Evolutionary conservation across 2,888 invertebrate species (phyloP), one percentile per base, ranked within the genome.

Genomic region (Hyalella azteca): DNA sequence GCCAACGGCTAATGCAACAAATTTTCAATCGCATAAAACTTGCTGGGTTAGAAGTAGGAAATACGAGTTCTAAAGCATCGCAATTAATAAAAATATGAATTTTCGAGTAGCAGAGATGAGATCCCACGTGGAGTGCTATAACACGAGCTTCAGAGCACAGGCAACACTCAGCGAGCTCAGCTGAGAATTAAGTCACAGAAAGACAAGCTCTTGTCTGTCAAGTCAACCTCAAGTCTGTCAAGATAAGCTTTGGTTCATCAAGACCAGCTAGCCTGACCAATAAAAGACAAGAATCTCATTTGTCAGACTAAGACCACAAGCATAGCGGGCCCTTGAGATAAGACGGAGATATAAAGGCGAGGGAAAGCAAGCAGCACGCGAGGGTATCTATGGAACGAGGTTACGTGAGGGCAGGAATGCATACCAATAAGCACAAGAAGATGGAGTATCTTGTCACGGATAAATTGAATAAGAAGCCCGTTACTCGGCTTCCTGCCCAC

Each of bases 231-330:
- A 36, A 36, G 36, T 66, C 66, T 66, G 66, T 66, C 66, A 29
- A 66, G 66, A 66, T 36, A 66, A n/a, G n/a, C 66, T 66, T 36
- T 29, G 66, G 36, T 66, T 36, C 36, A 36, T 66, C 66, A 29
- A 66, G 66, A 66, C 66, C 32, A 66, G 66, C 66, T 5, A 66
- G 66, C 22, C n/a, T 19, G 66, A 22, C 66, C 39, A 66, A 66
- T 66, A 66, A 66, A 66, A 66, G 66, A 66, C 36, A 66, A 66
- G 66, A 66, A 66, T 66, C 66, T 66, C 66, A 66, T 66, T 66
- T 66, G 66, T 66, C 66, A 66, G 66, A 36, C 32, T 32, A n/a
- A 29, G 36, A 36, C 66, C n/a, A 36, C 19, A 29, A 54, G 54
- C 54, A 54, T 26, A 54, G 54, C 29, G 29, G 54, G 29, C 54